A percentile compares a stretch with the other conserved stretches of the same genome.
Conservation (phyloP, 92 coral and sea anemone genomes). For the Epizoanthus fatuus region DNA sequence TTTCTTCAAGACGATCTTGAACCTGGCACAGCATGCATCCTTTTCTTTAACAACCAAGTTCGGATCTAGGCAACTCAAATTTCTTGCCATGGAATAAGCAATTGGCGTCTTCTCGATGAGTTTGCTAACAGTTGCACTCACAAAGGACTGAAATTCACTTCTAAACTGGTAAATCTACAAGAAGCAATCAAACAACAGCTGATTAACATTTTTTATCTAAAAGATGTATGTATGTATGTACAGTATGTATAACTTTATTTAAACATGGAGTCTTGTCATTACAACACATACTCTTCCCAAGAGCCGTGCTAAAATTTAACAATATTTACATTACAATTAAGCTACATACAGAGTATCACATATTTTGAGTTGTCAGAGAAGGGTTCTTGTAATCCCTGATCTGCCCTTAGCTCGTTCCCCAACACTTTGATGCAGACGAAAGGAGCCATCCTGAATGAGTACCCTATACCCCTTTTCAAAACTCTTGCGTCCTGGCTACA, state of each 20-base stretch:
- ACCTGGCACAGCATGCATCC: slow-evolving; percentile 38
- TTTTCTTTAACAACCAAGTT: slow-evolving; percentile 32
- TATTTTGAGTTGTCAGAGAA: no score
- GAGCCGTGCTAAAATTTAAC: not conserved
- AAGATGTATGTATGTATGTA: not conserved
- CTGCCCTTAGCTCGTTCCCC: no score
- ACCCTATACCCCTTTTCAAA: no score
- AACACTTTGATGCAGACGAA: no score
- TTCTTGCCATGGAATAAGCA: slow-evolving; percentile 61
- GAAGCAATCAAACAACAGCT: slow-evolving; percentile 10
- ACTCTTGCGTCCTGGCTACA: no score
- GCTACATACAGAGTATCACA: no score
- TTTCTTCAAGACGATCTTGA: slow-evolving; percentile 49
- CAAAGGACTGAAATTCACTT: slow-evolving; percentile 44
- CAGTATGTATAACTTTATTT: no score
- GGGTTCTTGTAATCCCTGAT: no score
- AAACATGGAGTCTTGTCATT: no score
- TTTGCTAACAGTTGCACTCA: slow-evolving; percentile 47
- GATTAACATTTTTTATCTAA: slow-evolving; percentile 18
- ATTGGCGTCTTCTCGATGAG: slow-evolving; percentile 61
- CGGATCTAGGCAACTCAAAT: slow-evolving; percentile 53
- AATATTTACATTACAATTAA: no score
- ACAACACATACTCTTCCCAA: slow-evolving; percentile 10
- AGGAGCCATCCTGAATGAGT: no score
- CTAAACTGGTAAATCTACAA: slow-evolving; percentile 41